Evolutionary conservation across 2,888 invertebrate species (phyloP).

Genomic region (Baccha elongata): DNA sequence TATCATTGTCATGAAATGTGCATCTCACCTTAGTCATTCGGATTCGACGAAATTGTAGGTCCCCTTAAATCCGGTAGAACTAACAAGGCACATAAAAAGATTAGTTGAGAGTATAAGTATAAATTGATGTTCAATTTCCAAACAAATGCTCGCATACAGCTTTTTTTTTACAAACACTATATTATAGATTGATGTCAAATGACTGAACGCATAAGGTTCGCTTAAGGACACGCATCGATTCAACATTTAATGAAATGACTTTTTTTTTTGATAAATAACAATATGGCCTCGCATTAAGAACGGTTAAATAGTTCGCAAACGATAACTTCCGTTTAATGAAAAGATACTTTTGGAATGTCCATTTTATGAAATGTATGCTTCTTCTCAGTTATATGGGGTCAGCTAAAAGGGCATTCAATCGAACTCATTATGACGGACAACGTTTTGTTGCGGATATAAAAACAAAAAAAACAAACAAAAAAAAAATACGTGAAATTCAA

Average conservation of each 20-base stretch:
- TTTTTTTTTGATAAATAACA: not conserved
- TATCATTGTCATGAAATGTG: too few species aligned
- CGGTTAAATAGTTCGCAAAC: not conserved
- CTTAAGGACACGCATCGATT: not conserved
- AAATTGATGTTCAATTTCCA: too few species aligned
- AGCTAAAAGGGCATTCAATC: not conserved
- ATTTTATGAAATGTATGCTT: not conserved
- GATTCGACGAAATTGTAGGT: too few species aligned
- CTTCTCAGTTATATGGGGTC: not conserved
- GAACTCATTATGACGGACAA: not conserved
- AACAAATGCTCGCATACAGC: too few species aligned
- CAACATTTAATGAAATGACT: not conserved
- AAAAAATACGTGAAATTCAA: not conserved
- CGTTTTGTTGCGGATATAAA: not conserved
- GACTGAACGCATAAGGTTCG: too few species aligned
- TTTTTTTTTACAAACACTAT: too few species aligned
- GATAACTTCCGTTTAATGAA: not conserved
- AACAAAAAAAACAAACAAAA: not conserved
- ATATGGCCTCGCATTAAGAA: not conserved
- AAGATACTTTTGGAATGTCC: not conserved
- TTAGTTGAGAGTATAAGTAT: too few species aligned
- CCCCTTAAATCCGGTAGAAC: too few species aligned
- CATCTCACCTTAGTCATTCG: too few species aligned
- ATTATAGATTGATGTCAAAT: too few species aligned
- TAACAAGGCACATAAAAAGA: too few species aligned